phyloP scores from a whole-genome alignment of 2,113 vertebrate genomes.

The Delphinapterus leucas region DNA sequence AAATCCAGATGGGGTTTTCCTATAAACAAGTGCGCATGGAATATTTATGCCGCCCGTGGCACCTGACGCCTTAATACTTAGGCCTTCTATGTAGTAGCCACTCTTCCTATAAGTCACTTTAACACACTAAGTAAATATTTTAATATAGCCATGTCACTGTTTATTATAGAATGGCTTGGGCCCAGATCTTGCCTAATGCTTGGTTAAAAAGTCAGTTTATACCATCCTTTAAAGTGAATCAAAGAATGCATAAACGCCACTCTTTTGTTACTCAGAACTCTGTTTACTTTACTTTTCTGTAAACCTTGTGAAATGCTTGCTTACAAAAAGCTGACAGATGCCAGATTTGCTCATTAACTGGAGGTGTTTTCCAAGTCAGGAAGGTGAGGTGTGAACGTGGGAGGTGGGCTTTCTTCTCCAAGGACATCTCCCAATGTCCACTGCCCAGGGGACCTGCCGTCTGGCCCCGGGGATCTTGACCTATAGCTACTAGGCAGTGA shows the following conservation, averaged over 20 bases:
- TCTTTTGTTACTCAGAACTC: slow-evolving; percentile 89
- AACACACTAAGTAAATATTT: slow-evolving; percentile 99
- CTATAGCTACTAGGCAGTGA: neutral
- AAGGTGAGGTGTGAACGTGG: slow-evolving; percentile 81
- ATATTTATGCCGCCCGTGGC: slow-evolving; percentile 98
- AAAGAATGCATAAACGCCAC: slow-evolving; percentile 88
- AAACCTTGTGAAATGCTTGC: slow-evolving; percentile 92
- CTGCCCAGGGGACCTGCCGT: neutral
- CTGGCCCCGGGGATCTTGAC: neutral
- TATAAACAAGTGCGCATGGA: slow-evolving; percentile 98
- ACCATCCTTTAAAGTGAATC: slow-evolving; percentile 93
- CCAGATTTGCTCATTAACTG: slow-evolving; percentile 83
- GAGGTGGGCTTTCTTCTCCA: slow-evolving; percentile 12
- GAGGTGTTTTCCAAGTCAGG: slow-evolving; percentile 83
- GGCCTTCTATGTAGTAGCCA: slow-evolving; percentile 97
- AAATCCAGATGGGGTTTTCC: slow-evolving; percentile 98
- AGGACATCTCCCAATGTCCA: neutral
- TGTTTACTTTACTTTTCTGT: slow-evolving; percentile 92
- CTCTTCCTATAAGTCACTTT: slow-evolving; percentile 99
- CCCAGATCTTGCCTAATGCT: slow-evolving; percentile 98
- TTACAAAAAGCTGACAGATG: slow-evolving; percentile 87
- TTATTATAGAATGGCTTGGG: slow-evolving; percentile 98
- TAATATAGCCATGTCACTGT: slow-evolving; percentile 97
- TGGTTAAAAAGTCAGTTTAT: slow-evolving; percentile 96
- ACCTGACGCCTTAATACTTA: slow-evolving; percentile 99